Base-by-base conservation (phyloP, 2,113 vertebrate species). In the Antidorcas marsupialis region DNA sequence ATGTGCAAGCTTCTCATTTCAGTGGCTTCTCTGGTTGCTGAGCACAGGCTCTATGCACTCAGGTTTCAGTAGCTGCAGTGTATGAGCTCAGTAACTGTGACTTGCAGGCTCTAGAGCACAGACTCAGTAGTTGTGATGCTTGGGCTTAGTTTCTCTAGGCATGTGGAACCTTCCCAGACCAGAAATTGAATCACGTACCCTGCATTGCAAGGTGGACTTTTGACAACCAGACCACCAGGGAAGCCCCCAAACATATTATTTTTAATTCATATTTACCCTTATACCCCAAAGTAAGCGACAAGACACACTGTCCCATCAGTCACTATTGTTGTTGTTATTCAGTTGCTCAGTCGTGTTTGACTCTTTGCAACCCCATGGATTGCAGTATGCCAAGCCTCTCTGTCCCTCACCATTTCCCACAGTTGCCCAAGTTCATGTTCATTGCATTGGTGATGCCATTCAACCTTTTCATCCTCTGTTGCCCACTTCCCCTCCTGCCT, bases 131-230 rank as follows among this genome's bases (percentile, higher is more conserved):
- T 43, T 43, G 36, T 76, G 23, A 21, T 76, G 36, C 71, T 43
- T 27, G 36, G 36, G 71, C 12, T 76, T 76, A 43, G 11, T 76
- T 43, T 6, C 12, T 43, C 71, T 76, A 43, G 36, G 71, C 71
- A 76, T 43, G 71, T 27, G 71, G 36, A 1, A 27, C 21, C 71
- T 76, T 43, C 12, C 71, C 71, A 76, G 71, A 27, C 12, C 6
- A 76, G 23, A 76, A 14, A 43, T 0, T 27, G 36, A 76, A 76
- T 11, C 3, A 3, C 1, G 0, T 76, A 43, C 36, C 11, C 12
- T 76, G 36, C 23, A 27, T 25, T 76, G 10, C 21, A 43, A 76
- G 36, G 71, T 39, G 36, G 36, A 76, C 21, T 76, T 39, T 39
- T 71, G 25, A 76, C 36, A 43, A 76, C 11, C 0, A 0, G 71